These are phyloP conservation scores for Phrynocephalus vlangalii DNA, from an alignment of 2,797 vertebrate species.

Conservation along the genomic window DNA sequence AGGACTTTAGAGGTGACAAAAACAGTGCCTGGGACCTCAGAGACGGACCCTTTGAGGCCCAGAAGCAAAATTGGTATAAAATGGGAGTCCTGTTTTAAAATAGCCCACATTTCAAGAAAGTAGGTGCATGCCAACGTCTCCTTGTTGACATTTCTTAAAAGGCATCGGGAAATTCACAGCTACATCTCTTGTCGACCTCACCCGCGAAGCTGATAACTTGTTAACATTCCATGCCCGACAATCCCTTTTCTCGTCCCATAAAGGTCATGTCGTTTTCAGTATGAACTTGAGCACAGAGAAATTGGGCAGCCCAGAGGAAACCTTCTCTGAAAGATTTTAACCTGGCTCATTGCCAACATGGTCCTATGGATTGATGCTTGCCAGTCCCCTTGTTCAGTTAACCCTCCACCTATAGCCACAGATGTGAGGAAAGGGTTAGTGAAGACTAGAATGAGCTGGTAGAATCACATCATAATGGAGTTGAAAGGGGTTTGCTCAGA, in stretches of 20 bases:
- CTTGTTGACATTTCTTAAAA: background rate
- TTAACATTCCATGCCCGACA: background rate
- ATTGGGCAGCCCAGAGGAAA: too few species aligned
- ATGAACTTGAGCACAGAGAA: background rate
- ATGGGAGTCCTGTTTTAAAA: slow-evolving; percentile 2
- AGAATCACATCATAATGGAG: too few species aligned
- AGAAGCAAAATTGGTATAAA: slow-evolving; percentile 14
- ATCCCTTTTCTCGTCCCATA: background rate
- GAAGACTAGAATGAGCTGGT: too few species aligned
- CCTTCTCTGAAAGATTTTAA: background rate
- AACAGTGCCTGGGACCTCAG: background rate
- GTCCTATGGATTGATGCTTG: too few species aligned
- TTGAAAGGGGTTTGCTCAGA: too few species aligned
- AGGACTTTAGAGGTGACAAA: slow-evolving; percentile 16
- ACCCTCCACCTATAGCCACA: too few species aligned
- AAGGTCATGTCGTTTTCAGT: background rate
- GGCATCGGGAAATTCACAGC: background rate
- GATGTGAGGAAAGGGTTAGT: too few species aligned
- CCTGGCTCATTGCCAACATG: too few species aligned
- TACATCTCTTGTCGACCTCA: background rate
- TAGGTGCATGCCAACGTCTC: background rate
- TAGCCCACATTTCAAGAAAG: background rate
- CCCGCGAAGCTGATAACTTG: background rate
- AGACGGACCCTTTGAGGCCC: too few species aligned
- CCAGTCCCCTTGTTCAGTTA: too few species aligned